Conservation (phyloP, 2,888 invertebrate species). For the Theodoxus fluviatilis region DNA sequence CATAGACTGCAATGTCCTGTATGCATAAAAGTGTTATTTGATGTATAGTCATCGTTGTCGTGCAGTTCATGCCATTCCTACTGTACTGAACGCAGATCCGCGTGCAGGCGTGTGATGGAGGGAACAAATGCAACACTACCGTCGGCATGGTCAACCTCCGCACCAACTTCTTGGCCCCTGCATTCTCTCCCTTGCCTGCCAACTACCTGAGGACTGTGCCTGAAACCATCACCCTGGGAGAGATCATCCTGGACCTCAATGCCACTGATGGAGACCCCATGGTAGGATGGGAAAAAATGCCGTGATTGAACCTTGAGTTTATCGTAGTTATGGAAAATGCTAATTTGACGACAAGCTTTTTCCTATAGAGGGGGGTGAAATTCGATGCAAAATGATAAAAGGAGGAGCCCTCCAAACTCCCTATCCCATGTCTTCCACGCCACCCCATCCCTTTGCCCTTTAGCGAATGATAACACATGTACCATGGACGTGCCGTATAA, state of each 20-base stretch:
- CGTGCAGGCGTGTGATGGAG: slow-evolving; percentile 53
- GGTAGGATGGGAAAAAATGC: slow-evolving; percentile 38
- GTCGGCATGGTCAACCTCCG: slow-evolving; percentile 42
- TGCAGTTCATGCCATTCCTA: too few relatives aligned
- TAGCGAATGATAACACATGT: too few relatives aligned
- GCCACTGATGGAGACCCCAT: slow-evolving; percentile 48
- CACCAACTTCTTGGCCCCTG: slow-evolving; percentile 51
- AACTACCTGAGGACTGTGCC: slow-evolving; percentile 34
- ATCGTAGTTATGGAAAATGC: background rate
- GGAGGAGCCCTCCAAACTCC: too few relatives aligned
- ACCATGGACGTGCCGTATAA: too few relatives aligned
- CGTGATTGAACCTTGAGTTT: background rate
- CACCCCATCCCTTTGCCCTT: too few relatives aligned
- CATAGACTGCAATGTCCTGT: too few relatives aligned
- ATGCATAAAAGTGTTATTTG: too few relatives aligned
- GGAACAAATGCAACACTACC: slow-evolving; percentile 45
- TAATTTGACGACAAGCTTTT: background rate
- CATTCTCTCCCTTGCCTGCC: slow-evolving; percentile 31
- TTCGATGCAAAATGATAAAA: too few relatives aligned
- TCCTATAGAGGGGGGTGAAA: too few relatives aligned
- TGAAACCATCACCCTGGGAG: slow-evolving; percentile 49
- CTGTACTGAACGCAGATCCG: slow-evolving; percentile 47
- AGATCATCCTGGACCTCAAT: slow-evolving; percentile 44
- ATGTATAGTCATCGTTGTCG: too few relatives aligned
- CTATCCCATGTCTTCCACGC: too few relatives aligned